phyloP scores from a whole-genome alignment of 2,888 invertebrate species.

The Trilocha varians region DNA sequence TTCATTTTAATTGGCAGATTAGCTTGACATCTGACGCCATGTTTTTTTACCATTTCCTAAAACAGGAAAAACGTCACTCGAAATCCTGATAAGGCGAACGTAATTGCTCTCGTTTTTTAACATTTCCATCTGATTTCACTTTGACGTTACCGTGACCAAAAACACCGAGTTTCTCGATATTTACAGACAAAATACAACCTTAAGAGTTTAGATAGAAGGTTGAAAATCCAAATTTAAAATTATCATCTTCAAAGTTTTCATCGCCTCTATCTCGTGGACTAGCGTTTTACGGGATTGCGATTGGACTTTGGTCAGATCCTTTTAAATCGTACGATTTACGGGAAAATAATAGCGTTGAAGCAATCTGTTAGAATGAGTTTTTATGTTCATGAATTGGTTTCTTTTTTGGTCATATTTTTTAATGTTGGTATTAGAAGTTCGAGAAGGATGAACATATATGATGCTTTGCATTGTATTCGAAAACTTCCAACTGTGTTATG shows the following conservation, averaged over 20 bases:
- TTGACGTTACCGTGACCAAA: slow-evolving; percentile 23
- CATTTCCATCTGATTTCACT: slow-evolving; percentile 60
- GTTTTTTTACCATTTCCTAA: slow-evolving; percentile 44
- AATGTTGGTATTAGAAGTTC: background rate
- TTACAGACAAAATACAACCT: slow-evolving; percentile 3
- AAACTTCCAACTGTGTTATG: too few species aligned
- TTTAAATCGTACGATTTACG: slow-evolving; percentile 66
- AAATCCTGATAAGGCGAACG: slow-evolving; percentile 51
- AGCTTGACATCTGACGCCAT: slow-evolving; percentile 42
- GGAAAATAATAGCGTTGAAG: slow-evolving; percentile 52
- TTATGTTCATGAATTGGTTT: slow-evolving; percentile 18
- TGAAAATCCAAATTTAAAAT: background rate
- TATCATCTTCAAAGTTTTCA: slow-evolving; percentile 21
- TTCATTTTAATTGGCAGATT: slow-evolving; percentile 61
- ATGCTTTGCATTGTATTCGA: too few species aligned
- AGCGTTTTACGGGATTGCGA: slow-evolving; percentile 64
- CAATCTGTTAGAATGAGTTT: slow-evolving; percentile 37
- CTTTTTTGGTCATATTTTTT: background rate
- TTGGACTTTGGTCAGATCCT: slow-evolving; percentile 53
- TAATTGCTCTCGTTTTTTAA: slow-evolving; percentile 70
- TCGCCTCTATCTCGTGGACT: slow-evolving; percentile 65
- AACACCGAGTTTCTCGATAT: slow-evolving; percentile 5
- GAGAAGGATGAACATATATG: background rate
- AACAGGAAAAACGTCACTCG: slow-evolving; percentile 36
- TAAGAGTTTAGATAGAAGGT: background rate